Conservation (phyloP, 2,888 invertebrate genomes). For the Ommatoiulus sabulosus region DNA sequence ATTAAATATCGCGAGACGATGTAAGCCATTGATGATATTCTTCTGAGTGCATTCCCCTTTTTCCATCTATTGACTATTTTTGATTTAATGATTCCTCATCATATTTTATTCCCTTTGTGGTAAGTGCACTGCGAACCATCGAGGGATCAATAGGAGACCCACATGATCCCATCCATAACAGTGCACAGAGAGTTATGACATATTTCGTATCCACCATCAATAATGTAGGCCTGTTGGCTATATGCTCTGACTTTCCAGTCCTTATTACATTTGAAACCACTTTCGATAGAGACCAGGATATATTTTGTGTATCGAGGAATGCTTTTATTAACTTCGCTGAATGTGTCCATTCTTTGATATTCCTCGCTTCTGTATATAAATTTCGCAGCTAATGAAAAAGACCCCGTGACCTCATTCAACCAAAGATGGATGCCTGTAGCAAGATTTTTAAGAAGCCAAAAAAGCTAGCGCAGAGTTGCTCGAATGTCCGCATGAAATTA, state of each 20-base stretch:
- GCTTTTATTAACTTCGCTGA: conserved; percentile 39
- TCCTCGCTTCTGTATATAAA: conserved; percentile 11
- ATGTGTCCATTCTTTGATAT: conserved; percentile 44
- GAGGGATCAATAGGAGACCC: conserved; percentile 35
- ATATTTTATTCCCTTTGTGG: conserved; percentile 47
- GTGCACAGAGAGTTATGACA: conserved; percentile 30
- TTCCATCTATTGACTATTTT: conserved; percentile 45
- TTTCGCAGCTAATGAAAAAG: conserved; percentile 42
- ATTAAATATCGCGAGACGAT: background rate
- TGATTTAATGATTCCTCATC: conserved; percentile 48
- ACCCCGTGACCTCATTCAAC: conserved; percentile 48
- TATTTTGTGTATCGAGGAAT: conserved; percentile 39
- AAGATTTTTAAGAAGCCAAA: background rate
- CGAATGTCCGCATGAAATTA: conserved; percentile 15
- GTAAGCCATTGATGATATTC: background rate
- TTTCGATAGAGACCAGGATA: conserved; percentile 41
- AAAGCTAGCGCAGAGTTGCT: background rate
- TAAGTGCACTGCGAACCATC: background rate
- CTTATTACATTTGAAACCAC: conserved; percentile 35
- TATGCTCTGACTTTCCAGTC: background rate
- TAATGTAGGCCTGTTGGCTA: conserved; percentile 33
- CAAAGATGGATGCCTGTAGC: conserved; percentile 39
- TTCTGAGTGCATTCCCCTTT: conserved; percentile 42
- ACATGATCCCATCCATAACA: conserved; percentile 44
- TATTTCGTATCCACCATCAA: conserved; percentile 41